Percentiles rank a stretch among this genome's conserved stretches.
phyloP scores from a whole-genome alignment of 2,797 vertebrate genomes.

The Ficedula albicollis region DNA sequence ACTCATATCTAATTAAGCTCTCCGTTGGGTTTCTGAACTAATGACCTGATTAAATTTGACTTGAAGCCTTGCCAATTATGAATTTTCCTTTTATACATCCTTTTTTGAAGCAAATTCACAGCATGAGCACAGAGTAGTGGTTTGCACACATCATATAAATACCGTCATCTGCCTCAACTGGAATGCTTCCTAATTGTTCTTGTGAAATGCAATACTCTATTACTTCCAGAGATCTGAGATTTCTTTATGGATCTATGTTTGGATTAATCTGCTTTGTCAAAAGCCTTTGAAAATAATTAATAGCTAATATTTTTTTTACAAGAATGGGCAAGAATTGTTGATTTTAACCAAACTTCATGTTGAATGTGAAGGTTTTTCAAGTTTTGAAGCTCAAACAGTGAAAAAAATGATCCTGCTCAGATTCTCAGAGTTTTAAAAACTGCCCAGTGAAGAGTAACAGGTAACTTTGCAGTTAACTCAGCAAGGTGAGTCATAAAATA shows the following conservation, averaged over 20 bases:
- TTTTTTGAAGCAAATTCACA: background rate
- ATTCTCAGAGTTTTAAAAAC: background rate
- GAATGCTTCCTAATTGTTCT: background rate
- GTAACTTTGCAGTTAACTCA: background rate
- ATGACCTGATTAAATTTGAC: conserved; percentile 10
- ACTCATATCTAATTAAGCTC: background rate
- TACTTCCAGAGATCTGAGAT: background rate
- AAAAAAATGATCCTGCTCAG: background rate
- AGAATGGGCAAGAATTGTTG: background rate
- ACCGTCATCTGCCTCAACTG: background rate
- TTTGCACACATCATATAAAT: background rate
- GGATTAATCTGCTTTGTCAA: background rate
- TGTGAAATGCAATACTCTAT: background rate
- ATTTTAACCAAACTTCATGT: background rate
- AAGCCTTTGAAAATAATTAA: background rate
- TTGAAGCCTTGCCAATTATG: background rate
- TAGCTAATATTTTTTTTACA: background rate
- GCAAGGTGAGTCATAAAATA: background rate
- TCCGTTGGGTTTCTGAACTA: background rate
- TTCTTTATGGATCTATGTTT: background rate
- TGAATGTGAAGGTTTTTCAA: background rate
- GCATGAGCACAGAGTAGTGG: background rate
- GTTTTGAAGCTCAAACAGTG: background rate
- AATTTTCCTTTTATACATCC: background rate
- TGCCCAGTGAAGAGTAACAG: background rate